phyloP scores from a whole-genome alignment of 2,797 vertebrate species.

The Sebastes iracundus region DNA sequence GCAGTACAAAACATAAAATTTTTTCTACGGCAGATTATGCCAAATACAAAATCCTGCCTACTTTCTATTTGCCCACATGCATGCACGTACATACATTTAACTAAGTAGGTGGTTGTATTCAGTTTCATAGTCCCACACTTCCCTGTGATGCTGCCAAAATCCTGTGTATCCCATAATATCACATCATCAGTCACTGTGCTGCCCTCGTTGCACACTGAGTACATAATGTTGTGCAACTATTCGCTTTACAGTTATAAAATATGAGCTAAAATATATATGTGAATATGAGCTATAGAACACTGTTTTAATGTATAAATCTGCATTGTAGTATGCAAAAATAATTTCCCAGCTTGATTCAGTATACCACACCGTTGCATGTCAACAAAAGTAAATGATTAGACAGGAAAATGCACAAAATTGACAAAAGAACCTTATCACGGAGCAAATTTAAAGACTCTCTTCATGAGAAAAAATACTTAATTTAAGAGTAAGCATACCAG shows the following conservation, averaged over 20 bases:
- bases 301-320: neutral
- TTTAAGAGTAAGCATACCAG: neutral
- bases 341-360: neutral
- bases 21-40: neutral
- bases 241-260: neutral
- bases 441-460: neutral
- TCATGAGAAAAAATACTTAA: neutral
- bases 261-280: neutral
- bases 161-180: conserved; percentile 9
- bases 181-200: conserved; percentile 5
- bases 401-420: neutral
- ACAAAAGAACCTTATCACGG: neutral
- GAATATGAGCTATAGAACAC: neutral
- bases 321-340: neutral
- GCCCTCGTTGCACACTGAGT: neutral
- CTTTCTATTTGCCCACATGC: neutral
- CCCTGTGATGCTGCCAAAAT: neutral
- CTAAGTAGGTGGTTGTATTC: conserved; percentile 1
- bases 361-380: neutral
- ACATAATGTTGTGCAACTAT: neutral
- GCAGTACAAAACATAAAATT: neutral
- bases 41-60: neutral
- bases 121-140: conserved; percentile 1
- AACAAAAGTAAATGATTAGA: neutral
- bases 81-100: conserved; percentile 1